Evolutionary conservation across 2,888 invertebrate species (phyloP), one percentile per base, ranked within the genome.

Genomic region (Meta bourneti): DNA sequence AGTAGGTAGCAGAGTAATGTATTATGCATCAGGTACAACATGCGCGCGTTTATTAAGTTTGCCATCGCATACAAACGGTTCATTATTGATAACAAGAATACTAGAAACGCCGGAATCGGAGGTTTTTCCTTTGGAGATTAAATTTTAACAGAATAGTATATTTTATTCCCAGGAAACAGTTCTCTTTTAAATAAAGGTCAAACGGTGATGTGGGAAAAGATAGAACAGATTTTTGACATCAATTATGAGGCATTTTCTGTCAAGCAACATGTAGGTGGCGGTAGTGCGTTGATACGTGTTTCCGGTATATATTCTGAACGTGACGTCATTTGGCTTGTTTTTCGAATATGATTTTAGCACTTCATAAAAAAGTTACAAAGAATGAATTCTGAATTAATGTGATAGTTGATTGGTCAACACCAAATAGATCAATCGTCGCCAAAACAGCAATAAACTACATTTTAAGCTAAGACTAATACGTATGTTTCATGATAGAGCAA

Each of bases 41-140:
- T 61, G 54, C 9, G 20, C 7, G 49, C 48, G 61, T 34, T 61
- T 61, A 54, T 79, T 20, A 78, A 16, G 20, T 78, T 52, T 52
- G 19, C 78, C 7, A 52, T 19, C 20, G 61, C 79, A 79, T 61
- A 61, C 69, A 61, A 20, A 54, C 34, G 48, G 51, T 49, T 79
- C 61, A 79, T 79, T 79, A 61, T 69, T 34, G 79, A 79, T 79
- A 61, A 79, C 20, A 34, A 79, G 61, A 52, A 11, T 19, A 54
- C 52, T 54, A 20, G 54, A 79, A 79, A 77, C 51, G 48, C 7
- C 13, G 7, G 54, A 79, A 61, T 79, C 79, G 7, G n/a, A 9
- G 79, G 20, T 20, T 20, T 61, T 79, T 20, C n/a, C 79, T 61
- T 11, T 0, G 16, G 61, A 9, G 61, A 61, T 61, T 61, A 61